phyloP scores from a whole-genome alignment of 2,113 vertebrate genomes.

The Scopus umbretta region DNA sequence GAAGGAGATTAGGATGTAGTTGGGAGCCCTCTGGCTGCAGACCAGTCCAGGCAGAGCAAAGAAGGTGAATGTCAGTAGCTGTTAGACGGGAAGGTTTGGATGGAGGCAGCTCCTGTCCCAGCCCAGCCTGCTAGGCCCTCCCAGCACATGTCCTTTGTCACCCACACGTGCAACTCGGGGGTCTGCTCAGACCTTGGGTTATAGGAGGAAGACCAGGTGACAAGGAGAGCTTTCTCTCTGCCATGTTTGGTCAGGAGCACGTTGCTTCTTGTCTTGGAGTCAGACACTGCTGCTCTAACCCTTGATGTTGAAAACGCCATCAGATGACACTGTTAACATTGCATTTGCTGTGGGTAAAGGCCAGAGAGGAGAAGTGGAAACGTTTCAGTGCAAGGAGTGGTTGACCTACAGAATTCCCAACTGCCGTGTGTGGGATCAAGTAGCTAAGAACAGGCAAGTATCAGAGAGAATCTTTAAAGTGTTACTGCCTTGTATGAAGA shows the following conservation, averaged over 20 bases:
- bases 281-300: neutral
- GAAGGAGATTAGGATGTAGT: neutral
- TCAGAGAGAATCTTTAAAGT: neutral
- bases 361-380: neutral
- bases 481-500: neutral
- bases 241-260: neutral
- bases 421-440: neutral
- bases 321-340: neutral
- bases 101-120: neutral
- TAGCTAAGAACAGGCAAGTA: neutral
- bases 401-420: neutral
- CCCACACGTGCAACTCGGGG: fast-evolving
- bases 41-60: neutral
- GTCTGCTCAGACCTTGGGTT: neutral
- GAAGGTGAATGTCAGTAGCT: neutral
- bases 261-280: neutral
- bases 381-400: neutral
- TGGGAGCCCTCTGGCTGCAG: neutral
- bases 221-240: neutral
- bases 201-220: neutral
- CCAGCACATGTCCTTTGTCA: neutral
- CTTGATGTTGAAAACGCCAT: neutral
- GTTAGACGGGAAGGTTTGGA: neutral
- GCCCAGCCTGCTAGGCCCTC: neutral
- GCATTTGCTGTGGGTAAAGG: neutral